These are phyloP conservation scores for Oxycera nigricornis DNA, from an alignment of 2,888 invertebrate genomes.

Conservation along the genomic window DNA sequence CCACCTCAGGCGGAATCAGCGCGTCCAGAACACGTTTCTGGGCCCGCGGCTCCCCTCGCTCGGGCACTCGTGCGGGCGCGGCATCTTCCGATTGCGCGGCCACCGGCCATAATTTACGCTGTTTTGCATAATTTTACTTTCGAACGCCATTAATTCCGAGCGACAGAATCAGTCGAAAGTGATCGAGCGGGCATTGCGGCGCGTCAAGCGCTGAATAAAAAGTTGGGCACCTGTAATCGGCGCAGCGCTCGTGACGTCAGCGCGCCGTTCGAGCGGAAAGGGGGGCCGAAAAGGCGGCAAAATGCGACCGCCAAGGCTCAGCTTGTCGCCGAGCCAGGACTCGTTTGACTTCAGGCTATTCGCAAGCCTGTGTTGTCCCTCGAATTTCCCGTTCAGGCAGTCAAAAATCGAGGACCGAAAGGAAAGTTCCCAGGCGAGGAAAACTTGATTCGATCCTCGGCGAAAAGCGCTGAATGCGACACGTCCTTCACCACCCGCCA, in stretches of 20 bases:
- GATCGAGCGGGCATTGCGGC: constrained; percentile 1
- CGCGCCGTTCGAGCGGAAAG: too few species aligned
- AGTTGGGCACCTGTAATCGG: constrained; percentile 20
- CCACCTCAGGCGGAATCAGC: not conserved
- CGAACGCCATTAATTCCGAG: constrained; percentile 12
- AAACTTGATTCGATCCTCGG: too few species aligned
- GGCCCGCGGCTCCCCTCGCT: not conserved
- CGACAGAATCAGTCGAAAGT: constrained; percentile 14
- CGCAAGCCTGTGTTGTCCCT: too few species aligned
- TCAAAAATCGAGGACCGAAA: too few species aligned
- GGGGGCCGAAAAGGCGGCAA: too few species aligned
- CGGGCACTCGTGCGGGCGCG: not conserved
- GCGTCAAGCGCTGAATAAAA: not conserved
- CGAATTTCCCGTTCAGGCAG: too few species aligned
- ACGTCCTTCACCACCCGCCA: too few species aligned
- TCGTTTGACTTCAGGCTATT: too few species aligned
- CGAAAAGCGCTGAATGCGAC: too few species aligned
- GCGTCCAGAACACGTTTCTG: not conserved
- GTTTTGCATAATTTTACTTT: constrained; percentile 30
- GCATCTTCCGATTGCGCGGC: not conserved
- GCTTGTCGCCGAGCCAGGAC: too few species aligned
- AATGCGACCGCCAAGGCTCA: too few species aligned
- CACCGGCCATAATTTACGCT: constrained; percentile 32
- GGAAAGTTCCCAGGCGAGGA: too few species aligned
- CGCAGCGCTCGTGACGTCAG: constrained; percentile 11